phyloP scores from a whole-genome alignment of 1,140 invertebrate genomes.

The Caenorhabditis tropicalis region DNA sequence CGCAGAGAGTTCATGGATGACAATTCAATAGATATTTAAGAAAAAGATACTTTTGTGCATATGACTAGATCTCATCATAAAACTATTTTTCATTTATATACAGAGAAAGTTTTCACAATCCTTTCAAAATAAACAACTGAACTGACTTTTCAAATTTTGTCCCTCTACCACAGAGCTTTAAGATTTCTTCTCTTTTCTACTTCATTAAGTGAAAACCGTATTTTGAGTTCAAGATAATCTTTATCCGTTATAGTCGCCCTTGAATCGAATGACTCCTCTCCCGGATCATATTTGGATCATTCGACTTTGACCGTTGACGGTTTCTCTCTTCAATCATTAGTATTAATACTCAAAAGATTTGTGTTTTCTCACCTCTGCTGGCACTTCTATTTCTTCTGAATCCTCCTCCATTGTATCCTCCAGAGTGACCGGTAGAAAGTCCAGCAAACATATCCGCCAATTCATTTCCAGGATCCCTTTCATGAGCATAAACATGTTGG shows the following conservation, averaged over 20 bases:
- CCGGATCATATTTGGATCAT: neutral
- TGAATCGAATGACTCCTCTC: conserved; percentile 11
- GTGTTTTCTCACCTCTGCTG: neutral
- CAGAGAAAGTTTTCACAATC: no score
- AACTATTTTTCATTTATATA: no score
- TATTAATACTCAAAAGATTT: neutral
- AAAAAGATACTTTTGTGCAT: no score
- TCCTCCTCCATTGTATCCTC: neutral
- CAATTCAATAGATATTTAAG: neutral
- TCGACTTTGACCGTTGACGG: neutral
- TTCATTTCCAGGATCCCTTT: conserved; percentile 44
- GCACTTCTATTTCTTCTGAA: conserved; percentile 1
- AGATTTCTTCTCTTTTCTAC: no score
- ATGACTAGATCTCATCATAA: no score
- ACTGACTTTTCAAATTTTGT: no score
- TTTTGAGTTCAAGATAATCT: no score
- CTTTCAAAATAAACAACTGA: no score
- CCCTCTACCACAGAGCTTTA: no score
- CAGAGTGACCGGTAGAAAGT: neutral
- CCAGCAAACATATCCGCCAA: conserved; percentile 37
- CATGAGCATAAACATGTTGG: conserved; percentile 47
- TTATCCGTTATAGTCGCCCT: neutral
- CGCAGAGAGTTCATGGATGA: conserved; percentile 3
- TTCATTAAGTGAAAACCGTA: no score
- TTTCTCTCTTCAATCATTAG: conserved; percentile 8